Base-by-base conservation (phyloP, 2,888 invertebrate genomes). In the Nebria salina region DNA sequence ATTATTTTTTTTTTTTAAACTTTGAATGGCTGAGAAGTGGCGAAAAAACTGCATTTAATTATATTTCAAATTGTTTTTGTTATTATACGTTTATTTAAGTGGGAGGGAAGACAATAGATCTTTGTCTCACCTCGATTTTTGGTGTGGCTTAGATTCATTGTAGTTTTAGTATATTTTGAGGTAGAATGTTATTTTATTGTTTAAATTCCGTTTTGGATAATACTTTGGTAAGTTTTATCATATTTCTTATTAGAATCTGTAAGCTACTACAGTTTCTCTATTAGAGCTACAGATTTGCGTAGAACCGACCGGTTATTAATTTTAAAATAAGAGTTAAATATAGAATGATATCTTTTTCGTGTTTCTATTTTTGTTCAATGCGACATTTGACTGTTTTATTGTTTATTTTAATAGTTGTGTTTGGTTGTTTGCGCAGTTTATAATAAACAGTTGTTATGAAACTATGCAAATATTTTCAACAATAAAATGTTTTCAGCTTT, bases 11-110 rank as follows among this genome's bases (percentile, higher is more conserved):
- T 25, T 25, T 20, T 26, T 4, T 4, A 26, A n/a, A 68, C 68
- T 20, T 68, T 68, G 20, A 25, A 68, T 68, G 15, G 26, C 26
- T 25, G 26, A 68, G 68, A 68, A 68, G 26, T 68, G 68, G 26
- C 5, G 13, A 26, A 68, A 68, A 68, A 68, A 25, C 7, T 25
- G 20, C 9, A 68, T 68, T 68, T 11, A 68, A 68, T 25, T 25
- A 68, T 25, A n/a, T 68, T n/a, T 25, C 3, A 68, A 25, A 68
- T 8, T 26, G 1, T 7, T 68, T 68, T 26, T 26, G 68, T 20
- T 68, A 34, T 34, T 34, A 34, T 34, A 34, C 34, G 5, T 68
- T 68, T 68, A 26, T 68, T 68, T 26, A 7, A 68, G 68, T 68
- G 20, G 68, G 54, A 54, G 54, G 7, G 2, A 68, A 68, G 20